phyloP scores from a whole-genome alignment of 2,888 invertebrate species.

The Drosophila fungiperda region DNA sequence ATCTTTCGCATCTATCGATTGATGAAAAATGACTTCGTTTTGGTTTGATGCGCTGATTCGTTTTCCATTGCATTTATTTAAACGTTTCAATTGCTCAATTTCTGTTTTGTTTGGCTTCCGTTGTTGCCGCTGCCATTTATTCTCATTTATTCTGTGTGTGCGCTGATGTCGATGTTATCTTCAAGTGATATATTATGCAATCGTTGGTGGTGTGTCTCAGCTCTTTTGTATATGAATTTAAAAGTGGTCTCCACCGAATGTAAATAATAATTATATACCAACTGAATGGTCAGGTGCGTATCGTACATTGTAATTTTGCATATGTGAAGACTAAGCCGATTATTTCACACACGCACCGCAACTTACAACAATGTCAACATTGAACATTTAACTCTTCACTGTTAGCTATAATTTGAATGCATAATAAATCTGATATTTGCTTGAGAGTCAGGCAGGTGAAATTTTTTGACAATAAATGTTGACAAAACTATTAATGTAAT shows the following conservation, averaged over 20 bases:
- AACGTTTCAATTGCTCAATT: constrained; percentile 71
- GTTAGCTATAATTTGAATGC: neutral
- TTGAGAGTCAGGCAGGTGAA: neutral
- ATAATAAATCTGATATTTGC: neutral
- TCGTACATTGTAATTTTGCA: constrained; percentile 26
- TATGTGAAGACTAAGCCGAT: constrained; percentile 5
- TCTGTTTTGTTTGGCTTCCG: constrained; percentile 43
- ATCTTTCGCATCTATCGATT: constrained; percentile 51
- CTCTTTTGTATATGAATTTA: constrained; percentile 19
- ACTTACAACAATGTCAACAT: neutral
- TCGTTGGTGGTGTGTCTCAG: constrained; percentile 26
- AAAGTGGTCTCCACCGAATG: constrained; percentile 22
- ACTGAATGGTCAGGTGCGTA: neutral
- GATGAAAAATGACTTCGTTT: constrained; percentile 54
- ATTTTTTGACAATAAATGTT: neutral
- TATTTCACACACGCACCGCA: constrained; percentile 9
- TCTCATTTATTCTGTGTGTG: constrained; percentile 1
- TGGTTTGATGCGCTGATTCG: constrained; percentile 66
- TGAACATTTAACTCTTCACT: neutral
- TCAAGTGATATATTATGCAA: constrained; percentile 68
- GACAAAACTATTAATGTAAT: neutral
- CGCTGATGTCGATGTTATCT: constrained; percentile 61
- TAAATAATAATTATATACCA: constrained; percentile 47
- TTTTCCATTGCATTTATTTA: constrained; percentile 68
- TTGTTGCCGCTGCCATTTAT: constrained; percentile 9